These are phyloP conservation scores for Nicator chloris DNA, from an alignment of 2,113 vertebrate species.

Conservation along the genomic window DNA sequence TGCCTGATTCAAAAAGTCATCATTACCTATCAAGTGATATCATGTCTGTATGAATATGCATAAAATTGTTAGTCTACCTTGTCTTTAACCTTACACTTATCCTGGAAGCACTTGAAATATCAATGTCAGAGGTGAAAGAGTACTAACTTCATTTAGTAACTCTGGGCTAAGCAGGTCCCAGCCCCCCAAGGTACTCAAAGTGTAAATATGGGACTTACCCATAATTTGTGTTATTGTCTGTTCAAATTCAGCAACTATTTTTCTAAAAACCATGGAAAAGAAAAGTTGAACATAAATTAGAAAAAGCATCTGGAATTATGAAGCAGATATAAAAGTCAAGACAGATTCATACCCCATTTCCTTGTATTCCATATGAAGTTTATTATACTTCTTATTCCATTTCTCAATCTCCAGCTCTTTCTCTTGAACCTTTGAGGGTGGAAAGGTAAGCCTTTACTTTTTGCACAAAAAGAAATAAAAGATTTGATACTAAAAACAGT, in stretches of 20 bases:
- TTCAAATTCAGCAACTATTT: constrained; percentile 86
- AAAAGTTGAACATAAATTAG: neutral
- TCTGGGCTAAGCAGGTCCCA: neutral
- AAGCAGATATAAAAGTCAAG: neutral
- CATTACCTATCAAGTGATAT: neutral
- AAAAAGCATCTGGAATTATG: neutral
- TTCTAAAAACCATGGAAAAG: constrained; percentile 62
- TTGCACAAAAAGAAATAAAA: neutral
- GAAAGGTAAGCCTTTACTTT: neutral
- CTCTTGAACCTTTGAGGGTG: constrained; percentile 68
- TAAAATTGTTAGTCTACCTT: neutral
- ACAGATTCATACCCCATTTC: constrained; percentile 81
- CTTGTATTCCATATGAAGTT: constrained; percentile 68
- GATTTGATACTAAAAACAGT: neutral
- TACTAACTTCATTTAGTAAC: neutral
- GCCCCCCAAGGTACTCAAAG: neutral
- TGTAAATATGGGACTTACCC: constrained; percentile 69
- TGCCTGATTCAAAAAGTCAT: neutral
- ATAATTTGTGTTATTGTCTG: constrained; percentile 76
- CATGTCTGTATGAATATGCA: neutral
- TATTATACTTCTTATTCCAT: constrained; percentile 72
- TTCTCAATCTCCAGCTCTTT: constrained; percentile 62
- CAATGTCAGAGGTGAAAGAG: neutral
- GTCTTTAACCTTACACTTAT: neutral
- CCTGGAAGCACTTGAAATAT: neutral